phyloP scores from a whole-genome alignment of 2,888 invertebrate genomes.

The Myopa tessellatipennis region DNA sequence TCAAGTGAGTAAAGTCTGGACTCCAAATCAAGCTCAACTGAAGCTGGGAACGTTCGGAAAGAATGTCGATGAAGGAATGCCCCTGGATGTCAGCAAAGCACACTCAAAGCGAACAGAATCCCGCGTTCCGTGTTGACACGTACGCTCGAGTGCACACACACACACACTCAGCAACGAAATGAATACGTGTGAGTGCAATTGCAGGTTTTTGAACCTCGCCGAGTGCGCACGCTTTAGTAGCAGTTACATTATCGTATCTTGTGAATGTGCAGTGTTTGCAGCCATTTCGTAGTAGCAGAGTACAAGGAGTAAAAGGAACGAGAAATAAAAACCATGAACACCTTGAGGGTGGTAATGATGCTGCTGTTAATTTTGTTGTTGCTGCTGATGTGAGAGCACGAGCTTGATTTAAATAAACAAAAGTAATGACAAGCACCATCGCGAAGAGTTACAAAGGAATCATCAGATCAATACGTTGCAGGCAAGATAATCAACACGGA shows the following conservation, averaged over 20 bases:
- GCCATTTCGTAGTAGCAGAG: neutral
- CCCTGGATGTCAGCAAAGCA: too few species aligned
- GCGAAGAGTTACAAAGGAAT: neutral
- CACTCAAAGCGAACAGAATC: too few species aligned
- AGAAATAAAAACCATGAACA: neutral
- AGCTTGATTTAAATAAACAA: conserved; percentile 25
- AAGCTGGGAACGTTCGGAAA: too few species aligned
- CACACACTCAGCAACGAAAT: neutral
- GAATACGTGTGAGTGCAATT: neutral
- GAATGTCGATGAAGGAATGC: too few species aligned
- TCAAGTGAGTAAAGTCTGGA: too few species aligned
- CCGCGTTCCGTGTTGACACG: neutral
- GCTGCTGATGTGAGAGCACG: conserved; percentile 1
- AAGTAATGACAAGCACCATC: conserved; percentile 8
- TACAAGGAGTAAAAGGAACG: neutral
- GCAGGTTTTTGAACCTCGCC: conserved; percentile 17
- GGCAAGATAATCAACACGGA: too few species aligned
- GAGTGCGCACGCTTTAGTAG: conserved; percentile 8
- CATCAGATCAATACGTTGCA: neutral
- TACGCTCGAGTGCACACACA: neutral
- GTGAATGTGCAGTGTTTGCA: neutral
- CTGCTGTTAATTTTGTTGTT: conserved; percentile 4
- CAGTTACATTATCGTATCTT: conserved; percentile 17
- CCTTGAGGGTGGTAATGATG: neutral
- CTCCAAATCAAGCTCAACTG: too few species aligned